A percentile compares a stretch with the other conserved stretches of the same genome.
phyloP scores from a whole-genome alignment of 2,888 invertebrate genomes.

The Alloscopus bannaensis region DNA sequence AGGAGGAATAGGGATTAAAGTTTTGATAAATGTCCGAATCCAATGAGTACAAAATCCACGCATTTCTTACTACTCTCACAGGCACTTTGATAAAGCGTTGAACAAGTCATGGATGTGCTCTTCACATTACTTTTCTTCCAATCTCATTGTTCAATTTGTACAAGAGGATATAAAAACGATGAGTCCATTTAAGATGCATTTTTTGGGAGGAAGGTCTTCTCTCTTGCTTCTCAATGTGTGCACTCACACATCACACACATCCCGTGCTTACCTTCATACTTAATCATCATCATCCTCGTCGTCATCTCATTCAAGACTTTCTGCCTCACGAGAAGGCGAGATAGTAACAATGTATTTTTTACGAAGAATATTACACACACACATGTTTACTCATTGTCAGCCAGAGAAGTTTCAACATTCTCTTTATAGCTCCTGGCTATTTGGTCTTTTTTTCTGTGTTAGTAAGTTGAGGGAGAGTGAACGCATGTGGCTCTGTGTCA shows the following conservation, averaged over 20 bases:
- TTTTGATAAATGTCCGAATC: not conserved
- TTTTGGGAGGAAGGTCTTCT: not conserved
- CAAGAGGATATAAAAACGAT: too few relatives aligned
- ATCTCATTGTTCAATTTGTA: too few relatives aligned
- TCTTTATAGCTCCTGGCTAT: slow-evolving; percentile 18
- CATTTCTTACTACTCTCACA: not conserved
- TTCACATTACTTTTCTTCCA: not conserved
- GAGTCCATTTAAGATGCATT: too few relatives aligned
- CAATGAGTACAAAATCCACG: not conserved
- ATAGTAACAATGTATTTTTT: not conserved
- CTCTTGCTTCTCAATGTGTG: not conserved
- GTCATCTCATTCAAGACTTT: slow-evolving; percentile 12
- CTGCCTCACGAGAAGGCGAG: not conserved
- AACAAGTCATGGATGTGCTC: not conserved
- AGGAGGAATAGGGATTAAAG: not conserved
- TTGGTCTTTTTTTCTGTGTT: slow-evolving; percentile 34
- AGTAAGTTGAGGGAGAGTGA: slow-evolving; percentile 30
- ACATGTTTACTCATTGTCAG: slow-evolving; percentile 19
- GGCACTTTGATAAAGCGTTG: not conserved
- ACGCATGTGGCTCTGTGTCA: slow-evolving; percentile 22
- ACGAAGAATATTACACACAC: not conserved
- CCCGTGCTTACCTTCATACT: slow-evolving; percentile 20
- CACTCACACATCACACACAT: not conserved
- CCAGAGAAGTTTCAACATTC: not conserved
- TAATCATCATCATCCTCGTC: too few relatives aligned